A percentile compares a stretch with the other conserved stretches of the same genome.
Conservation (phyloP, 2,888 invertebrate genomes). For the Amphimallon solstitiale region DNA sequence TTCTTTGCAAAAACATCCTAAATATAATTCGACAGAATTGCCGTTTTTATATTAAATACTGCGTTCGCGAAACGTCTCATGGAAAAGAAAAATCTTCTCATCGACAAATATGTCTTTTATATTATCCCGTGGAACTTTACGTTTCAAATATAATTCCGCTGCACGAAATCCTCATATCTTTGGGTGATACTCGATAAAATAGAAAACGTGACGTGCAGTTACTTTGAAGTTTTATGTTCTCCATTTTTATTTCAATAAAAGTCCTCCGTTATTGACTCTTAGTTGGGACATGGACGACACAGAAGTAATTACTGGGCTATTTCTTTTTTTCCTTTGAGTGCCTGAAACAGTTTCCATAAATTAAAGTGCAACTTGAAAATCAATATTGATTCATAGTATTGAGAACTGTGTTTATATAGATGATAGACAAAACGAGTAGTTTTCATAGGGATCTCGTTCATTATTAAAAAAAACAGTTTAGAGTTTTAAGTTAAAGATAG, state of each 20-base stretch:
- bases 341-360: too few relatives aligned
- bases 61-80: background rate
- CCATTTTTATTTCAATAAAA: background rate
- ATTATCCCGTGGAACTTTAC: conserved; percentile 15
- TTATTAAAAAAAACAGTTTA: too few relatives aligned
- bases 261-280: background rate
- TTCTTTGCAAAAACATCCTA: background rate
- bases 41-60: background rate
- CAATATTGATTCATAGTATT: too few relatives aligned
- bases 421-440: too few relatives aligned
- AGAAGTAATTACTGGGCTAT: background rate
- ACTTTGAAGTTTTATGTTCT: conserved; percentile 9
- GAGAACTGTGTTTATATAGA: too few relatives aligned
- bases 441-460: too few relatives aligned
- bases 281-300: background rate
- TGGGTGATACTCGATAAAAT: conserved; percentile 20
- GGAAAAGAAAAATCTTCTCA: conserved; percentile 2
- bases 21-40: conserved; percentile 5
- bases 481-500: too few relatives aligned
- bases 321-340: background rate
- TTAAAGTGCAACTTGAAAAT: too few relatives aligned
- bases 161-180: conserved; percentile 15
- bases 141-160: conserved; percentile 22
- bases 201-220: conserved; percentile 22
- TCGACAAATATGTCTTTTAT: conserved; percentile 17